phyloP scores from a whole-genome alignment of 2,797 vertebrate species.

The Rhynchotus rufescens region DNA sequence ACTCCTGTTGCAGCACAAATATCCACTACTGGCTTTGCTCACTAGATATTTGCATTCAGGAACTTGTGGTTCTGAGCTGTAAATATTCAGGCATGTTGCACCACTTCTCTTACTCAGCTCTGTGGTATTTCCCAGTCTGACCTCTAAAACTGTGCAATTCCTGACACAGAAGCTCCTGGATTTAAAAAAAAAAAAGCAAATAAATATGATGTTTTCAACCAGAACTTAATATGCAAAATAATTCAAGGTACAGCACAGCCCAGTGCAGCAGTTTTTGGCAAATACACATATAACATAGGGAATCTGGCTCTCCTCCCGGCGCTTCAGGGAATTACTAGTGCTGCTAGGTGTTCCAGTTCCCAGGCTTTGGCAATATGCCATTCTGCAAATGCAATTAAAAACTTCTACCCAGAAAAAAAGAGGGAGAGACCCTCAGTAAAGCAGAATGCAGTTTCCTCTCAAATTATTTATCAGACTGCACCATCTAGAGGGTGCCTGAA shows the following conservation, averaged over 20 bases:
- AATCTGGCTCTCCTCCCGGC: neutral
- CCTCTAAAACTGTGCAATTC: neutral
- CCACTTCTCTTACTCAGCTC: neutral
- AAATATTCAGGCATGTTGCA: neutral
- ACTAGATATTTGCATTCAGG: neutral
- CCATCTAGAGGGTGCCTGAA: slow-evolving; percentile 75
- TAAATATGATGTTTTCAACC: neutral
- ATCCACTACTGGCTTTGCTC: neutral
- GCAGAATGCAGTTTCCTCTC: rapidly evolving
- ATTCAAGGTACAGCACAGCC: neutral
- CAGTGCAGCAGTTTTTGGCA: neutral
- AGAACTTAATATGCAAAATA: neutral
- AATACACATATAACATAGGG: neutral
- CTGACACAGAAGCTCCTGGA: neutral
- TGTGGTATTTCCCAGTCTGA: neutral
- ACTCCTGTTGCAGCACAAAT: neutral
- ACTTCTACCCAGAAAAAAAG: neutral
- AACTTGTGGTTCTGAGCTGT: neutral
- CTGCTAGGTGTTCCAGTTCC: neutral
- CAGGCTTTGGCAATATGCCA: neutral
- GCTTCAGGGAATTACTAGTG: neutral
- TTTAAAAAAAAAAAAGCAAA: neutral
- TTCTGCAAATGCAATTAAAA: neutral
- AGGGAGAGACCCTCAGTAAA: neutral
- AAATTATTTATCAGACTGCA: slow-evolving; percentile 35